phyloP scores from a whole-genome alignment of 37 sponge, comb jelly and placozoan genomes.

The Theonella swinhoei region DNA sequence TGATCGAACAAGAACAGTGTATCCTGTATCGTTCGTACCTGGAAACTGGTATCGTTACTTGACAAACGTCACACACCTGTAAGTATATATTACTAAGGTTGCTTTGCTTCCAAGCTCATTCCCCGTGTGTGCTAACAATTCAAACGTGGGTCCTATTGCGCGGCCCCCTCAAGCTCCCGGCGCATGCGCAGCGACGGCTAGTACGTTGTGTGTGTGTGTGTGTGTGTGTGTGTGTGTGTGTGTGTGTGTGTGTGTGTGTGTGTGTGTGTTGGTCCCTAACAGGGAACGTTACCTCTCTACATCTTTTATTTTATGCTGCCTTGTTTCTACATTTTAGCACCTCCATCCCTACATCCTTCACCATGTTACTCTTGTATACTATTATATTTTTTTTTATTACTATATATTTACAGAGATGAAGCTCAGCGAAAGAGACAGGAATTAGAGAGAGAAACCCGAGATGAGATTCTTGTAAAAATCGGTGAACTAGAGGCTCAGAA shows the following conservation, averaged over 20 bases:
- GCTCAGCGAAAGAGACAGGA: conserved; percentile 2
- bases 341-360: too few species aligned
- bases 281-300: too few species aligned
- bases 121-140: neutral
- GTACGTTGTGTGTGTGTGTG: neutral
- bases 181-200: neutral
- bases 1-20: conserved; percentile 55
- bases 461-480: conserved; percentile 21
- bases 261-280: too few species aligned
- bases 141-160: neutral
- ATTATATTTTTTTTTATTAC: too few species aligned
- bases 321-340: too few species aligned
- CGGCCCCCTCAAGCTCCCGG: neutral
- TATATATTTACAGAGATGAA: conserved; percentile 20
- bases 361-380: too few species aligned
- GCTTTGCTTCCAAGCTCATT: too few species aligned
- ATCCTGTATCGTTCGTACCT: conserved; percentile 62
- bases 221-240: neutral
- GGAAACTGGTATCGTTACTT: conserved; percentile 65
- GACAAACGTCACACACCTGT: conserved; percentile 32
- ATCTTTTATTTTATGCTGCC: too few species aligned
- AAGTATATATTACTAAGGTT: neutral
- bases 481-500: conserved; percentile 16
- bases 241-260: too few species aligned
- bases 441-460: conserved; percentile 16